Percentiles rank a stretch among this genome's conserved stretches.
Evolutionary conservation across 2,888 invertebrate species (phyloP).

Genomic region (Oscheius sp.): DNA sequence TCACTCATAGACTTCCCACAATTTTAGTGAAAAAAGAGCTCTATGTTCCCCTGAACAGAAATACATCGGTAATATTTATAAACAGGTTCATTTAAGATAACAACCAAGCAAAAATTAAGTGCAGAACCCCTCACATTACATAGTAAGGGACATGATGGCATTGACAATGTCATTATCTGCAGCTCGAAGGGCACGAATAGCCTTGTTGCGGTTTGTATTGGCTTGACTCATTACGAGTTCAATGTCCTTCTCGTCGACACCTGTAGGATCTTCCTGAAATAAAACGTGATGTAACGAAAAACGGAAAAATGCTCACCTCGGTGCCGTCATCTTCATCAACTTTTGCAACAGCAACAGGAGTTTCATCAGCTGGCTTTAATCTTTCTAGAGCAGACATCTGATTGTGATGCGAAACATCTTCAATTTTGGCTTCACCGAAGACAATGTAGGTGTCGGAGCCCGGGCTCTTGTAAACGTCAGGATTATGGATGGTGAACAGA

Average conservation of each 20-base stretch:
- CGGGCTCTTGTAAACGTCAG: slow-evolving; percentile 97
- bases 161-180: slow-evolving; percentile 98
- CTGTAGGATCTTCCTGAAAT: slow-evolving; percentile 84
- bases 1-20: no score
- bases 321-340: slow-evolving; percentile 73
- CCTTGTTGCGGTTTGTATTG: slow-evolving; percentile 90
- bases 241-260: slow-evolving; percentile 97
- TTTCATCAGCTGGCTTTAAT: slow-evolving; percentile 87
- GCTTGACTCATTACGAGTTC: slow-evolving; percentile 97
- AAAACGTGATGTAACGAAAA: no score
- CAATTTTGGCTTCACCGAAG: slow-evolving; percentile 99
- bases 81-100: no score
- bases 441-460: slow-evolving; percentile 99
- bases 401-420: slow-evolving; percentile 96
- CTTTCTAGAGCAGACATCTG: slow-evolving; percentile 94
- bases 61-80: no score
- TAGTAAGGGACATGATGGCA: slow-evolving; percentile 89
- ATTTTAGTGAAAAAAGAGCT: no score
- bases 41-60: no score
- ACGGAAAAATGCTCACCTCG: slow-evolving; percentile 77
- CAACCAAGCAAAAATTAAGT: no score
- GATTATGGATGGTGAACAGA: slow-evolving; percentile 97
- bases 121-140: slow-evolving; percentile 50
- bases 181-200: slow-evolving; percentile 93
- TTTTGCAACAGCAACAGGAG: slow-evolving; percentile 62